A percentile compares a stretch with the other conserved stretches of the same genome.
Conservation (phyloP, 2,113 vertebrate genomes). For the Poeciliopsis retropinna region DNA sequence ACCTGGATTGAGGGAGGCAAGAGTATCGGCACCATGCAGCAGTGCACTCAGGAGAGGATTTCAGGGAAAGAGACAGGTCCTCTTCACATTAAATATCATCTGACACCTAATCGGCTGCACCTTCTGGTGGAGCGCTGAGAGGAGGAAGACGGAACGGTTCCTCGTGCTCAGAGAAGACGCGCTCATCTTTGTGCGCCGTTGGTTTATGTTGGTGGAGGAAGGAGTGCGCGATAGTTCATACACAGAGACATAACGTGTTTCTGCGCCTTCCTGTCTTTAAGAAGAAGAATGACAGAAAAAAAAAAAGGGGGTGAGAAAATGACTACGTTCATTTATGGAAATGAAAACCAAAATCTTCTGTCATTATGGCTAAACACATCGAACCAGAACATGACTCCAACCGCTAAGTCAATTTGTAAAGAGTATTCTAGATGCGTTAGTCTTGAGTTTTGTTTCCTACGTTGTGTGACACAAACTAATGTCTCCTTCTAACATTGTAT, state of each 20-base stretch:
- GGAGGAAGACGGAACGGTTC: constrained; percentile 38
- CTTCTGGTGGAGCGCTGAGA: constrained; percentile 57
- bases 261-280: constrained; percentile 24
- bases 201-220: constrained; percentile 22
- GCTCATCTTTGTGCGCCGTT: constrained; percentile 5
- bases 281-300: constrained; percentile 3
- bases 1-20: constrained; percentile 63
- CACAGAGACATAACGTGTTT: constrained; percentile 56
- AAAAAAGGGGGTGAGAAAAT: constrained; percentile 23
- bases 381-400: no score
- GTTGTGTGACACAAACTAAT: no score
- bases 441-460: no score
- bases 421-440: no score
- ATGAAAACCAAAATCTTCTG: constrained; percentile 21
- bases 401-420: no score
- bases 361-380: background rate
- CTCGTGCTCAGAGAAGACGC: background rate
- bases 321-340: background rate
- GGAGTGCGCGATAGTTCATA: constrained; percentile 61
- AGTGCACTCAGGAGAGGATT: constrained; percentile 64
- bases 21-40: constrained; percentile 67
- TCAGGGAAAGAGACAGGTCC: constrained; percentile 65
- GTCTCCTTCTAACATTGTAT: no score
- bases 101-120: constrained; percentile 75
- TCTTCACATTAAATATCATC: constrained; percentile 77